Evolutionary conservation across 1,140 invertebrate species (phyloP).

Genomic region (Saccostrea echinata): DNA sequence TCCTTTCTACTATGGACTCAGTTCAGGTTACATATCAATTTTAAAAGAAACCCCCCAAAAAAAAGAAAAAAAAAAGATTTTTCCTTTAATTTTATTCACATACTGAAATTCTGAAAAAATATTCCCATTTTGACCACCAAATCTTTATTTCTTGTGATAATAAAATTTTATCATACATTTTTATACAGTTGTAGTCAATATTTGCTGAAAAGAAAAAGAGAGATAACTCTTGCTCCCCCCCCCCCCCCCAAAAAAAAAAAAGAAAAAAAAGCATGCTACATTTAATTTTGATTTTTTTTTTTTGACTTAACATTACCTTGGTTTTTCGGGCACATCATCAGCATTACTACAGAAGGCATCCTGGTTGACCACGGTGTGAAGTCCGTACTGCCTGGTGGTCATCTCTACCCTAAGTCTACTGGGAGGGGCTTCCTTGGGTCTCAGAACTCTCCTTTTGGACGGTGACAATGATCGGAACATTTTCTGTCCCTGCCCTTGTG

Average conservation of each 20-base stretch:
- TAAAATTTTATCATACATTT: too few species aligned
- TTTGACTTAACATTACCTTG: constrained; percentile 61
- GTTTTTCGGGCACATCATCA: constrained; percentile 68
- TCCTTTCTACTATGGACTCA: too few species aligned
- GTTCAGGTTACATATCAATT: too few species aligned
- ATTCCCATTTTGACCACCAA: background rate
- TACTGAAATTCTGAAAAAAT: background rate
- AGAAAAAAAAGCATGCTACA: too few species aligned
- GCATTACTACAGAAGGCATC: constrained; percentile 70
- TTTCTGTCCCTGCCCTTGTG: background rate
- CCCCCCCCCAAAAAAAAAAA: too few species aligned
- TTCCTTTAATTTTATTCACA: background rate
- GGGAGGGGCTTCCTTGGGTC: constrained; percentile 60
- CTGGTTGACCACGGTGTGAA: constrained; percentile 56
- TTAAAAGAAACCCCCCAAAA: too few species aligned
- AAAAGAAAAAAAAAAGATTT: too few species aligned
- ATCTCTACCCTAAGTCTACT: constrained; percentile 53
- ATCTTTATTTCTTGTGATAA: too few species aligned
- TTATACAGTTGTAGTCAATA: too few species aligned
- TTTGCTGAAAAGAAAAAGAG: too few species aligned
- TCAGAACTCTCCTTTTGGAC: constrained; percentile 14
- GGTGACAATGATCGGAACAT: background rate
- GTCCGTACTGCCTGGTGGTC: constrained; percentile 53
- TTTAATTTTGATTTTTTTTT: too few species aligned
- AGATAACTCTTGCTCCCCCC: too few species aligned